A percentile compares a stretch with the other conserved stretches of the same genome.
Conservation (phyloP, 2,888 invertebrate genomes). For the Scaptomyza flava region DNA sequence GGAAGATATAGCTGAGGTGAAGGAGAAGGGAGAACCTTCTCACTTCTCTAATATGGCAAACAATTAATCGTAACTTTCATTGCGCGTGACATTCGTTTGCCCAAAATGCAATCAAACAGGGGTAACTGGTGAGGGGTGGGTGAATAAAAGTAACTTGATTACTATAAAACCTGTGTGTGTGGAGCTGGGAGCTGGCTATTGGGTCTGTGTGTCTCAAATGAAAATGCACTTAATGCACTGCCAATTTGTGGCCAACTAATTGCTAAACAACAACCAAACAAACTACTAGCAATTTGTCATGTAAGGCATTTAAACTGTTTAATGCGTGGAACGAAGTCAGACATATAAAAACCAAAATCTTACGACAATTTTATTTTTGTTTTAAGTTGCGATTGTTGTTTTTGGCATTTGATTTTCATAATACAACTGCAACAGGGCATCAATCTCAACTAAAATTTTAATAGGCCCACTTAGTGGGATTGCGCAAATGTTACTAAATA, state of each 20-base stretch:
- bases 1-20: conserved; percentile 13
- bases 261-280: conserved; percentile 3
- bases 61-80: conserved; percentile 29
- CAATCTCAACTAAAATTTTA: conserved; percentile 12
- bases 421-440: not conserved
- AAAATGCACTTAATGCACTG: conserved; percentile 43
- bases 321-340: conserved; percentile 62
- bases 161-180: not conserved
- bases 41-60: not conserved
- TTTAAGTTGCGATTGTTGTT: conserved; percentile 4
- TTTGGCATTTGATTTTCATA: not conserved
- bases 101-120: conserved; percentile 29
- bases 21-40: not conserved
- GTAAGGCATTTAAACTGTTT: conserved; percentile 53
- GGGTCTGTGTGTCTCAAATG: conserved; percentile 54
- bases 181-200: conserved; percentile 17
- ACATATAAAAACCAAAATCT: conserved; percentile 37
- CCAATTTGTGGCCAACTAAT: conserved; percentile 48
- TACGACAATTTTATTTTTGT: conserved; percentile 26
- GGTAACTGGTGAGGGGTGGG: conserved; percentile 1
- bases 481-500: conserved; percentile 29
- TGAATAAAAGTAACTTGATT: conserved; percentile 8
- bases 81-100: conserved; percentile 35
- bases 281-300: conserved; percentile 35
- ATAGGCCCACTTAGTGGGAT: conserved; percentile 11